Base-by-base conservation (phyloP, 2,113 vertebrate genomes). In the Speoplatyrhinus poulsoni region DNA sequence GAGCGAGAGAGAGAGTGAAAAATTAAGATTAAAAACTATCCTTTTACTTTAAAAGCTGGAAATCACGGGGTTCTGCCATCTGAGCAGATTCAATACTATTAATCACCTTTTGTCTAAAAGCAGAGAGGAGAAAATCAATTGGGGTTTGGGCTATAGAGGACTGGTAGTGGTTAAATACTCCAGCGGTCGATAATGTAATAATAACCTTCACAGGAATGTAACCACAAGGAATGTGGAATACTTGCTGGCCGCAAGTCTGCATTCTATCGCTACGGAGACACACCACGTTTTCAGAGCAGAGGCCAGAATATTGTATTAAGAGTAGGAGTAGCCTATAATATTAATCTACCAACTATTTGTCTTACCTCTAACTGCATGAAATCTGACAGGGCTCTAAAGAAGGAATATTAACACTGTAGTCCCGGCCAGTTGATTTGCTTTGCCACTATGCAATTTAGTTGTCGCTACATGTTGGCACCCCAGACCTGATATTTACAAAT, bases 111-210 rank as follows among this genome's bases (percentile, higher is more conserved):
- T 87, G 60, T 82, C 70, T 75, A 73, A 60, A 3, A 48, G 80
- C 62, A 41, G 80, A 66, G 72, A 17, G 15, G 48, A 64, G 7
- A 41, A 83, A 91, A 92, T 93, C 83, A 80, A 88, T 88, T 41
- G 68, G 26, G 68, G 71, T 86, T 87, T 87, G 84, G 76, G 85
- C 80, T 85, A 81, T 66, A 84, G 80, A 10, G 73, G 75, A 87
- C 78, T 87, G 82, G 77, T 70, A 77, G 81, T 83, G 83, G 69
- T 85, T 88, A 91, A 88, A 89, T 62, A 79, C 67, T 79, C 52
- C 15, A 26, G 62, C 77, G 84, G 90, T 93, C 91, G 88, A 89
- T 92, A 90, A 60, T 62, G 81, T 88, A 92, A 91, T 88, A 92
- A 91, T 77, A 83, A 85, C 82, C 69, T 84, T 80, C 62, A 62